Evolutionary conservation across 2,113 vertebrate genomes (phyloP).

Genomic region (Marcusenius ussheri): DNA sequence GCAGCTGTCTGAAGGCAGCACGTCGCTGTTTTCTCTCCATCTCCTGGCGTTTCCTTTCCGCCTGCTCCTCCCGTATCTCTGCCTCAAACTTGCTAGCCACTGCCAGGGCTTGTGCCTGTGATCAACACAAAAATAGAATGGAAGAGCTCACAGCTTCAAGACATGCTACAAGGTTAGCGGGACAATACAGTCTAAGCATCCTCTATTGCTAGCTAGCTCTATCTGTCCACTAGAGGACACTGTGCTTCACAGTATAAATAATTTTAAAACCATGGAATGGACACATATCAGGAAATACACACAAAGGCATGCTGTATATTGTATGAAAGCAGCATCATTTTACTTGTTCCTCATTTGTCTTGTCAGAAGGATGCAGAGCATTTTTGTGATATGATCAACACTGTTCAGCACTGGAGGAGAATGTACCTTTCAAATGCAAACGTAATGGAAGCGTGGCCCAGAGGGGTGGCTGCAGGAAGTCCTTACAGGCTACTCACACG

Average conservation of each 20-base stretch:
- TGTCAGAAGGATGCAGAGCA: neutral
- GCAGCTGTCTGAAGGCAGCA: constrained; percentile 84
- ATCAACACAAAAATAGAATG: neutral
- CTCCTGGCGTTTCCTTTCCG: constrained; percentile 75
- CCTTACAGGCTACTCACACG: neutral
- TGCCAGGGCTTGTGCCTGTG: constrained; percentile 76
- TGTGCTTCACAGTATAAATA: neutral
- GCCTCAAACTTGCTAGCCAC: constrained; percentile 83
- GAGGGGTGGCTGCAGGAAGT: neutral
- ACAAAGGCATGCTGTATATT: neutral
- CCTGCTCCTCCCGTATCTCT: constrained; percentile 85
- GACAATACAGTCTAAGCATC: neutral
- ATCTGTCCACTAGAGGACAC: constrained; percentile 9
- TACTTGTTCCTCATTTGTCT: neutral
- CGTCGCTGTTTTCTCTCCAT: constrained; percentile 73
- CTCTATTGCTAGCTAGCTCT: neutral
- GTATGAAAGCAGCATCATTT: neutral
- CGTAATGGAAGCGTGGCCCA: neutral
- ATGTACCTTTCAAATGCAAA: neutral
- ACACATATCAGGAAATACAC: neutral
- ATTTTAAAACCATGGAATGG: neutral
- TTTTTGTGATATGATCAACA: neutral
- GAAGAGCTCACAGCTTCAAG: neutral
- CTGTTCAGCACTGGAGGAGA: neutral
- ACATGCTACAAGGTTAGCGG: neutral